Base-by-base conservation (phyloP, 1,140 invertebrate species). In the Atta cephalotes region DNA sequence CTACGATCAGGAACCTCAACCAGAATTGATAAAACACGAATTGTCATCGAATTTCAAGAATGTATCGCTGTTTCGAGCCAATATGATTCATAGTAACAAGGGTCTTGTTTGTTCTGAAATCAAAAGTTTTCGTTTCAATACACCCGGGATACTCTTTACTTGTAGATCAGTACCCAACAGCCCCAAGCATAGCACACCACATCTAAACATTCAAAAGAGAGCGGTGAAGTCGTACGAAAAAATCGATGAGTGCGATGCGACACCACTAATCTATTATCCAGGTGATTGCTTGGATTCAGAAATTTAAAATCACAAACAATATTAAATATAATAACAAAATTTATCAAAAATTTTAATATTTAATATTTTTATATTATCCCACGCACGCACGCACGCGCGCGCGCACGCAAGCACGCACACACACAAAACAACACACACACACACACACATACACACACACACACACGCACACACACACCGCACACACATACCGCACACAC, bases 131-230 rank as follows among this genome's bases (percentile, higher is more conserved):
- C 62, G 77, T 7, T 80, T 92, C 16, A 86, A 88, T 21, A 25
- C 90, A 58, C 66, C 88, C 10, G 63, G 88, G 12, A 58, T 91
- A 74, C 39, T 91, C 1, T 87, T 93, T 86, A 66, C 80, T 14
- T 94, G 93, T 45, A 92, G 93, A 68, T 96, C 96, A 0, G 95
- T 95, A 2, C 96, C 96, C 0, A 94, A 92, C 71, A 96, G 96
- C 86, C 96, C 96, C 0, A 92, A 92, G 18, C 92, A 93, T 58
- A 93, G 93, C 70, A 88, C 86, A 7, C 74, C 66, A 21, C 60
- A 92, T 7, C 70, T 93, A 0, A 92, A 94, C 56, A 51, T 86
- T 9, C 89, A 94, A 35, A 88, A 91, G 25, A 92, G 94, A 80
- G 91, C 90, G 56, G 91, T 92, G 0, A 94, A 95, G 63, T 95